phyloP scores from a whole-genome alignment of 2,888 invertebrate species.

The Agrochola lota region DNA sequence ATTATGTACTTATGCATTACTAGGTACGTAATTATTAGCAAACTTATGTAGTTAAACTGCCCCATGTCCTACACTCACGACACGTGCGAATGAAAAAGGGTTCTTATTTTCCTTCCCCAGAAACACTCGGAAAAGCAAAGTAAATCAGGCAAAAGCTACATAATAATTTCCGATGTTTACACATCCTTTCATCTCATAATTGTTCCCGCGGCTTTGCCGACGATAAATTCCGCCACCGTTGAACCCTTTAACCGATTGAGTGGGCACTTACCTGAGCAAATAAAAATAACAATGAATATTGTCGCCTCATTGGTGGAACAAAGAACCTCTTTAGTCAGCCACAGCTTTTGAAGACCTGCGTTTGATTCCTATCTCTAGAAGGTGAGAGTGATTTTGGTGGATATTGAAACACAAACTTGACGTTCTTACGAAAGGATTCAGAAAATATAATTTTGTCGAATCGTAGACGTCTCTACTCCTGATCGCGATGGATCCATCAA shows the following conservation, averaged over 20 bases:
- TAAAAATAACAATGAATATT: conserved; percentile 64
- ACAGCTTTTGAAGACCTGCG: conserved; percentile 1
- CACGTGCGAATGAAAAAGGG: not conserved
- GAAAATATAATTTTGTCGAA: not conserved
- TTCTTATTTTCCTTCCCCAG: not conserved
- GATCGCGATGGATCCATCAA: too few relatives aligned
- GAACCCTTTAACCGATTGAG: conserved; percentile 56
- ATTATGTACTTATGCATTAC: too few relatives aligned
- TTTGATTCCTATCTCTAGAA: conserved; percentile 5
- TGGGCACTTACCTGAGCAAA: conserved; percentile 60
- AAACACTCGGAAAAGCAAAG: not conserved
- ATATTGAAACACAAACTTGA: not conserved
- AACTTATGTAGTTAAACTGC: not conserved
- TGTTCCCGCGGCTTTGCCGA: conserved; percentile 48
- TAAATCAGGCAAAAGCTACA: conserved; percentile 23
- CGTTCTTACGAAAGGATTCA: not conserved
- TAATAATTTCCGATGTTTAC: conserved; percentile 51
- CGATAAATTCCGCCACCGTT: conserved; percentile 48
- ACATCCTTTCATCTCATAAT: conserved; percentile 57
- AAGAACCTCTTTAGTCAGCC: conserved; percentile 21
- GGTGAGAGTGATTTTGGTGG: not conserved
- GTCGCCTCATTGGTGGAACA: conserved; percentile 51
- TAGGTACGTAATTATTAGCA: not conserved
- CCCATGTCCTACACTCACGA: not conserved
- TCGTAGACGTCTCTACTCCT: not conserved